phyloP scores from a whole-genome alignment of 1,140 invertebrate species.

The Lepidurus couesii region DNA sequence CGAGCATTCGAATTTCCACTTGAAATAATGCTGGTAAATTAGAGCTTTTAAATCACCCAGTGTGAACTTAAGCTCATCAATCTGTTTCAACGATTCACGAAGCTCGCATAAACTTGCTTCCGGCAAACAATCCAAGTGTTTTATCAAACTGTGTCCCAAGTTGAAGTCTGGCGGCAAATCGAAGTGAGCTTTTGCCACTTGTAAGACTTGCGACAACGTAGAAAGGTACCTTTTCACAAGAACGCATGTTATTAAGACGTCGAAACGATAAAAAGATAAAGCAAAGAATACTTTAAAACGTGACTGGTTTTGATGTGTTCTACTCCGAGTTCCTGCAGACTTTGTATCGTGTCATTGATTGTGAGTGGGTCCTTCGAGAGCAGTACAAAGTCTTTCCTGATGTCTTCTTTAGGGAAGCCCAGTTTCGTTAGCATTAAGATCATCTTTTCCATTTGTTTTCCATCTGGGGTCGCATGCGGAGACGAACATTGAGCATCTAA shows the following conservation, averaged over 20 bases:
- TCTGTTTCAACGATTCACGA: not conserved
- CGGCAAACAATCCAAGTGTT: not conserved
- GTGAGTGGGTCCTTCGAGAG: not conserved
- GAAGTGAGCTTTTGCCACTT: constrained; percentile 5
- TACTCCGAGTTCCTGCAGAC: not conserved
- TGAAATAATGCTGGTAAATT: constrained; percentile 1
- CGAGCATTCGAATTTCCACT: not conserved
- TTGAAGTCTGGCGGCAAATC: not conserved
- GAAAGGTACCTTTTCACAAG: not conserved
- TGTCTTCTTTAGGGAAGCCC: not conserved
- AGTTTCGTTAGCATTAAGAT: not conserved
- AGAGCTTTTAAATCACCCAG: not conserved
- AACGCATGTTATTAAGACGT: not conserved
- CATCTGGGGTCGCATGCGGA: not conserved
- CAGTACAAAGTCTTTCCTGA: not conserved
- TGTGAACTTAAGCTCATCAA: not conserved
- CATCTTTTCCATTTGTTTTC: not conserved
- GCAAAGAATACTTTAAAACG: not conserved
- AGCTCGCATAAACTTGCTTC: not conserved
- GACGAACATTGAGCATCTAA: not conserved
- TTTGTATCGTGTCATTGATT: not conserved
- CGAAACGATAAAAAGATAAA: not conserved
- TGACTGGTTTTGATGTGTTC: not conserved
- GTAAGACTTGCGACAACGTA: not conserved
- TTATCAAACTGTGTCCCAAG: not conserved